Conservation (phyloP, 2,888 invertebrate species). For the Brachyptera putata region DNA sequence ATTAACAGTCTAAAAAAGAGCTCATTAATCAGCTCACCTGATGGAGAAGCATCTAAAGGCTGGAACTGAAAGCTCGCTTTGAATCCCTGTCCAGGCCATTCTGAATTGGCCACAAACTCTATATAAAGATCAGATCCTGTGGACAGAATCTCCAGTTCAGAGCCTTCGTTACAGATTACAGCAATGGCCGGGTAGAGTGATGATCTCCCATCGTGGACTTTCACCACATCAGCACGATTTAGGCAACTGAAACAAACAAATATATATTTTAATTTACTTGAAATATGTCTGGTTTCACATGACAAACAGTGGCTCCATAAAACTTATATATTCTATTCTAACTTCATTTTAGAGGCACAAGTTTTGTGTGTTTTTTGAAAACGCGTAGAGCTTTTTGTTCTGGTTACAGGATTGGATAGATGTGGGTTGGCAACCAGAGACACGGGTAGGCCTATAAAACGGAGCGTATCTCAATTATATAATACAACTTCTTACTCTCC, state of each 20-base stretch:
- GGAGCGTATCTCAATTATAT: slow-evolving; percentile 19
- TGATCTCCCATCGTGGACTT: slow-evolving; percentile 77
- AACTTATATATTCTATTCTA: background rate
- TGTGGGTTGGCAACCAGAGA: background rate
- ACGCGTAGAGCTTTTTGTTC: slow-evolving; percentile 4
- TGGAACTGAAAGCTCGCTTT: slow-evolving; percentile 72
- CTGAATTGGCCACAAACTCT: slow-evolving; percentile 81
- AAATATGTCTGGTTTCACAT: slow-evolving; percentile 42
- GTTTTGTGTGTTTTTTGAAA: slow-evolving; percentile 12
- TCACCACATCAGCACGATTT: slow-evolving; percentile 76
- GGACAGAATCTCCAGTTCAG: slow-evolving; percentile 74
- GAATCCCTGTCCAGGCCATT: slow-evolving; percentile 72
- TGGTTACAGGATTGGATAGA: background rate
- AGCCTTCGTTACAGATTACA: slow-evolving; percentile 75
- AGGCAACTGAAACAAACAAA: slow-evolving; percentile 65
- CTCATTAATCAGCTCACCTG: too few species aligned
- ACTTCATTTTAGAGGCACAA: slow-evolving; percentile 16
- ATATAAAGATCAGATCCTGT: slow-evolving; percentile 77
- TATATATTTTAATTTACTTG: too few species aligned
- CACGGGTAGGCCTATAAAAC: background rate
- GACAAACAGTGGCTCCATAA: background rate
- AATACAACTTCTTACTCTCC: background rate
- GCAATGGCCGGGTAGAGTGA: slow-evolving; percentile 70
- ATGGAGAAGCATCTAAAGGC: slow-evolving; percentile 59
- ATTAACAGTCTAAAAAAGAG: too few species aligned